Evolutionary conservation across 1,140 invertebrate genomes (phyloP), one percentile per base, ranked within the genome.

Genomic region (Brachionus rotundiformis): DNA sequence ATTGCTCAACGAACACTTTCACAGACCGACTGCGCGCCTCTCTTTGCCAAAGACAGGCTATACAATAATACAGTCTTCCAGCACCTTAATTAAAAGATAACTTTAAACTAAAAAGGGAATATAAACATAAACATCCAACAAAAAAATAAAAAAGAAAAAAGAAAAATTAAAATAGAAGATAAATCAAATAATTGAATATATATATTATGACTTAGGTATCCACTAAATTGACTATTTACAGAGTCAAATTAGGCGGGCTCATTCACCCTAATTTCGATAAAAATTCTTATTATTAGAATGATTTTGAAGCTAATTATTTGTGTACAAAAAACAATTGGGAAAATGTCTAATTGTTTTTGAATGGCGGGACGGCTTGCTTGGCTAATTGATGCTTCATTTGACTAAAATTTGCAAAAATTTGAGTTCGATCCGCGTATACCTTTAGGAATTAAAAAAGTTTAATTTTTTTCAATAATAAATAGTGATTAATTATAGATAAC

Each of bases 191-290:
- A 68, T 16, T 36, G 16, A 68, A 68, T 16, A 68, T n/a, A n/a
- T n/a, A n/a, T 33, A 68, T 68, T 68, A 68, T 68, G 63, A 68
- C 63, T 68, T 33, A 68, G 31, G 63, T 63, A 33, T 63, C 61
- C 63, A 36, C 31, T 68, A 68, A 68, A 33, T 68, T 68, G 63
- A 68, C 63, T 68, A 68, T 68, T 68, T 68, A 68, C 63, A 68
- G 31, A 68, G 63, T 68, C 63, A 68, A 68, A 68, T 39, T 68
- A 68, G 63, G 36, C 33, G 63, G 63, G 63, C 27, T 68, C 63
- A 68, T 68, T 68, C 31, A 68, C 63, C 63, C 63, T 36, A 68
- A 33, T 68, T 68, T 63, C 61, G 61, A 63, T 63, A 63, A 68
- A 68, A 68, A 68, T 63, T 63, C 33, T 68, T 68, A 16, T 36